phyloP scores from a whole-genome alignment of 2,888 invertebrate genomes.

The Yponomeuta plumbellus region DNA sequence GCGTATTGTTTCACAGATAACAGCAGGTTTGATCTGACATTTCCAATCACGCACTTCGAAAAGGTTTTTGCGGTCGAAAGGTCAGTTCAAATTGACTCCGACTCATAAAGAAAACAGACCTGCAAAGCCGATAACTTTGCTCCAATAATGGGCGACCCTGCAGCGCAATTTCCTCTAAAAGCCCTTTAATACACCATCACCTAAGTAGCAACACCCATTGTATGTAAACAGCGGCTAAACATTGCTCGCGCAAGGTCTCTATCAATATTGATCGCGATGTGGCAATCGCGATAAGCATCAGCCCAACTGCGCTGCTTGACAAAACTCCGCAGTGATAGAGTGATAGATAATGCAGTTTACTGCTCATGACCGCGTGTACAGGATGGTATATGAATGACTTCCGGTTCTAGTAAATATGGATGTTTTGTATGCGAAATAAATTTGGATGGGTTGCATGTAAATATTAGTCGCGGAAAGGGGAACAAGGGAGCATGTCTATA shows the following conservation, averaged over 20 bases:
- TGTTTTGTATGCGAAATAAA: no score
- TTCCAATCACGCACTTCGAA: no score
- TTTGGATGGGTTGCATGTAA: no score
- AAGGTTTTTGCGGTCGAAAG: no score
- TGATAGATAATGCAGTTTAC: not conserved
- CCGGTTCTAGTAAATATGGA: not conserved
- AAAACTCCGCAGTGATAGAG: not conserved
- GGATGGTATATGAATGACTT: not conserved
- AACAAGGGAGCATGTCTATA: no score
- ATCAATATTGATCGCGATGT: not conserved
- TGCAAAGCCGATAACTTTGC: no score
- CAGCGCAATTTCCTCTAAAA: not conserved
- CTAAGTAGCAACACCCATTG: not conserved
- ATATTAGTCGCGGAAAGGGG: no score
- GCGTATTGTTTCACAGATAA: no score
- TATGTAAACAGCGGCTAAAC: not conserved
- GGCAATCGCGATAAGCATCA: not conserved
- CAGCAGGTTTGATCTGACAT: no score
- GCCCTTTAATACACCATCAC: not conserved
- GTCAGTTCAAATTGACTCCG: no score
- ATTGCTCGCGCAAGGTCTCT: not conserved
- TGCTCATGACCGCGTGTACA: not conserved
- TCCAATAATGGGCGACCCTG: no score
- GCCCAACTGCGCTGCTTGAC: not conserved
- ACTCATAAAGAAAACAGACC: no score